These are phyloP conservation scores for Lepidonotus clava DNA, from an alignment of 2,888 invertebrate species.

Conservation along the genomic window DNA sequence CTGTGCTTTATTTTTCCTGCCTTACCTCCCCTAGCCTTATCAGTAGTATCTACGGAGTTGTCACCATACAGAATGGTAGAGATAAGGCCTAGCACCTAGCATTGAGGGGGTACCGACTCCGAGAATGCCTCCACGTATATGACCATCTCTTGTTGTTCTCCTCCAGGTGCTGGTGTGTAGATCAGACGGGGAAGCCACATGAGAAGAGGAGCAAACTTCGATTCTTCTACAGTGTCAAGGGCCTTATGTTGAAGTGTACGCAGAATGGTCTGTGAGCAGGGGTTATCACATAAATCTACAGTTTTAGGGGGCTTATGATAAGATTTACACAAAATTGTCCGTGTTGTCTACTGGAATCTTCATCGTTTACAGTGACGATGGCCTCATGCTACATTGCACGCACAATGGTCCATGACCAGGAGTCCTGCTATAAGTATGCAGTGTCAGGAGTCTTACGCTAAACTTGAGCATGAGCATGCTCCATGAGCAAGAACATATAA, in stretches of 20 bases:
- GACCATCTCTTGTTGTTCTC: too few species aligned
- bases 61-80: too few species aligned
- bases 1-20: too few species aligned
- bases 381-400: background rate
- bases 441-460: too few species aligned
- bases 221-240: constrained; percentile 8
- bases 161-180: constrained; percentile 24
- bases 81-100: too few species aligned
- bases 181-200: background rate
- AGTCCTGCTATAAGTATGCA: background rate
- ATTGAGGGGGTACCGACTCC: too few species aligned
- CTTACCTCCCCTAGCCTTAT: too few species aligned
- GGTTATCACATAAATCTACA: background rate
- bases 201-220: background rate
- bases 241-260: constrained; percentile 9
- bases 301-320: background rate
- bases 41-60: too few species aligned
- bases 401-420: background rate
- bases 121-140: too few species aligned
- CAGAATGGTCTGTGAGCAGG: background rate
- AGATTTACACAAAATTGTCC: background rate
- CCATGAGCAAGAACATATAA: too few species aligned
- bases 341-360: background rate
- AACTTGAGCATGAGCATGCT: too few species aligned
- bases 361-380: background rate